These are phyloP conservation scores for Corythoichthys haematopterus DNA, from an alignment of 2,113 vertebrate species.

Conservation along the genomic window DNA sequence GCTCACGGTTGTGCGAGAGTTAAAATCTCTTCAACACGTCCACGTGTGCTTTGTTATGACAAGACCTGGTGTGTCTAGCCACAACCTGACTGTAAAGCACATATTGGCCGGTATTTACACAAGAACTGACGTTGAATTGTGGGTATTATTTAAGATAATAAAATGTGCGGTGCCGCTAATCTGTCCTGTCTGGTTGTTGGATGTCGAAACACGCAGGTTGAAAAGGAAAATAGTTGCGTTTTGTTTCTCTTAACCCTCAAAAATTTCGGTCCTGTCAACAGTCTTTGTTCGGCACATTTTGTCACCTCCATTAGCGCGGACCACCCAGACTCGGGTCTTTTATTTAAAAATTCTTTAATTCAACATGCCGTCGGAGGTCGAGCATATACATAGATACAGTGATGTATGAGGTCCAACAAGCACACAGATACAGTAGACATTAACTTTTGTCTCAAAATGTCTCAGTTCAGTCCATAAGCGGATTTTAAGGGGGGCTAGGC, in stretches of 20 bases:
- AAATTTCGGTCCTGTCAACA: conserved; percentile 28
- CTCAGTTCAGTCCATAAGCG: neutral
- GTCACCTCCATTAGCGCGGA: conserved; percentile 35
- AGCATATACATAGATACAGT: conserved; percentile 16
- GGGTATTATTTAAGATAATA: conserved; percentile 58
- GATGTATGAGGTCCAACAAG: conserved; percentile 1
- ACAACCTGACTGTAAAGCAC: conserved; percentile 6
- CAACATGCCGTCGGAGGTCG: conserved; percentile 1
- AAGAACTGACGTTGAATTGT: conserved; percentile 27
- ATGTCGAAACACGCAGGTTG: conserved; percentile 33
- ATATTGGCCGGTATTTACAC: conserved; percentile 29
- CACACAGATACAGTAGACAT: neutral
- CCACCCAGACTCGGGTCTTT: conserved; percentile 49
- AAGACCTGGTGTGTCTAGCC: conserved; percentile 22
- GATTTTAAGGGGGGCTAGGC: too few species aligned
- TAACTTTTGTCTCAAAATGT: conserved; percentile 12
- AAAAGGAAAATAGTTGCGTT: conserved; percentile 35
- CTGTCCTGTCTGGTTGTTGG: conserved; percentile 27
- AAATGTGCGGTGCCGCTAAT: conserved; percentile 45
- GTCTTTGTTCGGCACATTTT: conserved; percentile 30
- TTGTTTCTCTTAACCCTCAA: conserved; percentile 17
- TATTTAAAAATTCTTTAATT: conserved; percentile 40
- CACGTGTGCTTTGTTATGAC: conserved; percentile 34
- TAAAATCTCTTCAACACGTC: conserved; percentile 9
- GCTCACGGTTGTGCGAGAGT: neutral